A percentile compares a stretch with the other conserved stretches of the same genome.
Evolutionary conservation across 2,797 vertebrate species (phyloP).

Genomic region (Peromyscus attwateri): DNA sequence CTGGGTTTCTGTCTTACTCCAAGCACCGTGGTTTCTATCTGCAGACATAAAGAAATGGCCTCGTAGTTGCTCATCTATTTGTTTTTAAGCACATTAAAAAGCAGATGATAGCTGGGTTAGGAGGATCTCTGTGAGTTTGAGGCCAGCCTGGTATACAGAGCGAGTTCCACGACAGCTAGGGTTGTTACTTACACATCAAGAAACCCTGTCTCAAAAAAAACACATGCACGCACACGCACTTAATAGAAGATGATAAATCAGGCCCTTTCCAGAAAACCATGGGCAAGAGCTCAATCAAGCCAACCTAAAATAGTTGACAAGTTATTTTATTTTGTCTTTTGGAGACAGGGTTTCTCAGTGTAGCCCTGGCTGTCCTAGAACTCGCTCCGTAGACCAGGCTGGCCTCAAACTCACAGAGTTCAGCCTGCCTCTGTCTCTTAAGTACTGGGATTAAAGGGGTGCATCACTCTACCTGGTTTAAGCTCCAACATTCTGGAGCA

Average conservation of each 20-base stretch:
- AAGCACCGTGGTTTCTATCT: slow-evolving; percentile 86
- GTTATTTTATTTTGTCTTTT: neutral
- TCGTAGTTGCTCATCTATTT: neutral
- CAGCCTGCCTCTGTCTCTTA: neutral
- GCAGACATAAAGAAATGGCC: neutral
- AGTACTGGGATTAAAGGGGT: neutral
- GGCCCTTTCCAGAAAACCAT: neutral
- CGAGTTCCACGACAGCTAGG: neutral
- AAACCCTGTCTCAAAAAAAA: neutral
- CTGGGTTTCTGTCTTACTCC: slow-evolving; percentile 86
- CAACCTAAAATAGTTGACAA: neutral
- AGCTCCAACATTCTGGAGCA: neutral
- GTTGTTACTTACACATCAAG: neutral
- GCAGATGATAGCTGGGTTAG: neutral
- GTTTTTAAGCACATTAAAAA: neutral
- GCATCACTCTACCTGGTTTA: neutral
- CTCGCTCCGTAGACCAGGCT: neutral
- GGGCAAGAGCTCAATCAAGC: neutral
- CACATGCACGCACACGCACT: neutral
- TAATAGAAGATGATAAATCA: neutral
- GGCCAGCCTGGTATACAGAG: neutral
- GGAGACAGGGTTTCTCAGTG: neutral
- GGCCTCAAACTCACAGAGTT: neutral
- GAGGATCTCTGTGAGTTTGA: neutral
- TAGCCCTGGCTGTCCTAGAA: neutral